Evolutionary conservation across 2,797 vertebrate species (phyloP).

Genomic region (Alcedo quadribrachys): DNA sequence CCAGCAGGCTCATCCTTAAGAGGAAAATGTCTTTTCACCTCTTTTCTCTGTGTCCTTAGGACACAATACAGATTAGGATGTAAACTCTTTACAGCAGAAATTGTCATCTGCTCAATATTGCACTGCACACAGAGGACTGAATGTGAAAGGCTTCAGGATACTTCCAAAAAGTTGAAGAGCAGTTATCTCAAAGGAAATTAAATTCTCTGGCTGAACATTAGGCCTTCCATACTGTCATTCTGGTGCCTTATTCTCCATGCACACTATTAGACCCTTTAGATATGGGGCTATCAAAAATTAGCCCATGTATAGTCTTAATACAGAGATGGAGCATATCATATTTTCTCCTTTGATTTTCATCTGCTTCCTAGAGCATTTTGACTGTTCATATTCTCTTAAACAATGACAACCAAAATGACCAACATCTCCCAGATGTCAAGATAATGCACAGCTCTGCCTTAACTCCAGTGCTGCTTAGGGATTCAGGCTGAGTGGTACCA

Average conservation of each 20-base stretch:
- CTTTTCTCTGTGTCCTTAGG: not conserved
- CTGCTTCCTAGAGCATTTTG: not conserved
- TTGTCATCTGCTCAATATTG: not conserved
- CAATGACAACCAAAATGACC: not conserved
- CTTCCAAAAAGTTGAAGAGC: not conserved
- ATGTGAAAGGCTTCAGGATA: not conserved
- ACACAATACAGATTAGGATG: not conserved
- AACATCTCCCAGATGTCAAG: not conserved
- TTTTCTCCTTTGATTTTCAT: not conserved
- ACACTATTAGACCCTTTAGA: not conserved
- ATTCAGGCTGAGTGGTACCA: not conserved
- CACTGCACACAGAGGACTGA: not conserved
- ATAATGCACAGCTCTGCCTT: not conserved
- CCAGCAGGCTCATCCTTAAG: not conserved
- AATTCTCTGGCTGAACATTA: not conserved
- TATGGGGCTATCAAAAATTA: not conserved
- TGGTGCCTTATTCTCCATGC: not conserved
- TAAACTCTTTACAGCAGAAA: not conserved
- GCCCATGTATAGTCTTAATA: not conserved
- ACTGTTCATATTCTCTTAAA: not conserved
- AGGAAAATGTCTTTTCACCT: not conserved
- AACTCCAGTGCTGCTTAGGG: not conserved
- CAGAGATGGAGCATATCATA: not conserved
- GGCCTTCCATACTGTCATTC: rapidly evolving
- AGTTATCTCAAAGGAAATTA: not conserved